phyloP scores from a whole-genome alignment of 2,113 vertebrate species.

The Sinocyclocheilus rhinocerous region DNA sequence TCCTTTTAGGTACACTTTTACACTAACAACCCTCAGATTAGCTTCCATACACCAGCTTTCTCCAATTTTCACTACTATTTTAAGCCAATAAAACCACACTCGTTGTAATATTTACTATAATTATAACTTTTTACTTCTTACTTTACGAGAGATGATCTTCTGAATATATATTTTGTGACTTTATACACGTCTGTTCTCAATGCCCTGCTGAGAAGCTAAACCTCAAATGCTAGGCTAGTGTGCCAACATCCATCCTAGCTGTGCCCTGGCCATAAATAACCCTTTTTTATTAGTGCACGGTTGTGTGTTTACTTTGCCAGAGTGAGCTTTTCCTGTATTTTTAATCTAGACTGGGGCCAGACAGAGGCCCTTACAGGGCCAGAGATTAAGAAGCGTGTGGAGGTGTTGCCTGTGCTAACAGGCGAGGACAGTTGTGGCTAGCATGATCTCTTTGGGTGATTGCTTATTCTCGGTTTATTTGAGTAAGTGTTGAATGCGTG shows the following conservation, averaged over 20 bases:
- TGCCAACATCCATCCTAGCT: constrained; percentile 39
- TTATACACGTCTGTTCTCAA: constrained; percentile 7
- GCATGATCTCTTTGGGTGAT: background rate
- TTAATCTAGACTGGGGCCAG: constrained; percentile 19
- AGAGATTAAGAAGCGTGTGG: constrained; percentile 11
- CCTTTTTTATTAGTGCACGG: constrained; percentile 67
- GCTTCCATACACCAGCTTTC: background rate
- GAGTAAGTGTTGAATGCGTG: background rate
- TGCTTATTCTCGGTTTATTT: constrained; percentile 6
- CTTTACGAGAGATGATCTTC: background rate
- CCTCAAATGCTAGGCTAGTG: constrained; percentile 30
- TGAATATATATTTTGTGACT: constrained; percentile 15
- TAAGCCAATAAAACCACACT: background rate
- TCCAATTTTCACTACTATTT: background rate
- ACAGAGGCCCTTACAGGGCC: background rate
- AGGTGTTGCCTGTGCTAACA: constrained; percentile 6
- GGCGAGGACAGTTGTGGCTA: constrained; percentile 13
- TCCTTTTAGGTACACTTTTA: constrained; percentile 26
- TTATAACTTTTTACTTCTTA: background rate
- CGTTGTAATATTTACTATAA: background rate
- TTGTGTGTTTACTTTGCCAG: constrained; percentile 66
- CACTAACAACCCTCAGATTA: background rate
- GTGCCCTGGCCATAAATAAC: constrained; percentile 66
- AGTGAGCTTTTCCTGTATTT: constrained; percentile 57
- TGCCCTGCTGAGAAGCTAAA: constrained; percentile 33